Evolutionary conservation across 2,113 vertebrate genomes (phyloP).

Genomic region (Opisthocomus hoazin): DNA sequence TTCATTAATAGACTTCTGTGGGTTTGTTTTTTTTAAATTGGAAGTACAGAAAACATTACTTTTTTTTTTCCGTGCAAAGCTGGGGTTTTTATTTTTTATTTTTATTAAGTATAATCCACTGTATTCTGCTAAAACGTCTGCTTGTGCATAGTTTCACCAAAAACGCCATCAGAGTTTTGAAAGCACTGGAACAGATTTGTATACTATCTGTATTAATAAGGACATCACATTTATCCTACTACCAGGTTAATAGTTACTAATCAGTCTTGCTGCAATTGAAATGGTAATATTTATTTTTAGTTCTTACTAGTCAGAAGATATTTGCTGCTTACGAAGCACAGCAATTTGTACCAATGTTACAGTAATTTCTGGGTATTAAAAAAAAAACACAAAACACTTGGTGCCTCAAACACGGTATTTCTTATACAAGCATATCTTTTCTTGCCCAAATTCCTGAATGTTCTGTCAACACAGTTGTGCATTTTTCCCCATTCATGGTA

Average conservation of each 20-base stretch:
- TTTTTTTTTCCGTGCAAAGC: background rate
- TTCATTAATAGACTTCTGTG: background rate
- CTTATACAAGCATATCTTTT: background rate
- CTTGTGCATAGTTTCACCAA: background rate
- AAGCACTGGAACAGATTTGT: background rate
- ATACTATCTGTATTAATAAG: background rate
- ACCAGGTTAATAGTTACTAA: background rate
- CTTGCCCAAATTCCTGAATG: background rate
- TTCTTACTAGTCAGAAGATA: background rate
- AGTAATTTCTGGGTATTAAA: too few relatives aligned
- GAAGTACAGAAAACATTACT: background rate
- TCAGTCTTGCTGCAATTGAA: background rate
- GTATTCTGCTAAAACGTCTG: background rate
- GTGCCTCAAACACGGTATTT: background rate
- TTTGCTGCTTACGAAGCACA: background rate
- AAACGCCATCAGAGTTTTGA: background rate
- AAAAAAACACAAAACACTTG: background rate
- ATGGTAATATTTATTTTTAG: background rate
- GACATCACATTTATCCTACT: background rate
- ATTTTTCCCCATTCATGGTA: background rate
- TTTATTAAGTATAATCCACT: background rate
- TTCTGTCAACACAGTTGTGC: background rate
- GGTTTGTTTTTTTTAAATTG: background rate
- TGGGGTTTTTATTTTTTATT: background rate
- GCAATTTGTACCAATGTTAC: background rate